Evolutionary conservation across 1,140 invertebrate genomes (phyloP), one percentile per base, ranked within the genome.

Genomic region (Zelostemma sp.): DNA sequence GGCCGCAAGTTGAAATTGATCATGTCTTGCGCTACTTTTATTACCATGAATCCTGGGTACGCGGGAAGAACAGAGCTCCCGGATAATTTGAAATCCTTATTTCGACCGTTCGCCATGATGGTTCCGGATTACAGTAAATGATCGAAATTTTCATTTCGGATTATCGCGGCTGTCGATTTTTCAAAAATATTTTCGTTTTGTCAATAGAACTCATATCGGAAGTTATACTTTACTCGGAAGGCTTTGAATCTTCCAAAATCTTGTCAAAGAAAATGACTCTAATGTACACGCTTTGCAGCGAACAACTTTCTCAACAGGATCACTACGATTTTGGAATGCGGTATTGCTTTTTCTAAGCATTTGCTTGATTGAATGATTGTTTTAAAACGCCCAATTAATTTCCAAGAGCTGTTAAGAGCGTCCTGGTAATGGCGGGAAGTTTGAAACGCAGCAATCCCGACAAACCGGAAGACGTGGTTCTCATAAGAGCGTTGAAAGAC

Each of bases 21-120:
- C 83, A 93, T 93, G n/a, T 92, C 93, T 1, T 98, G 96, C 80
- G 93, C 95, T 1, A 92, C 97, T 3, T 98, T 98, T 74, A 97
- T 98, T 57, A 98, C 96, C 4, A 97, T 98, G 96, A 97, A 97
- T 87, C 95, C 95, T 6, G 93, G 95, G 53, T 97, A 98, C 81
- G 95, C 95, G 14, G 95, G 95, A 1, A 87, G 95, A 66, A 93
- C 93, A 0, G 95, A 97, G 80, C 84, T 97, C 16, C 96, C 96
- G 0, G 95, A 98, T 82, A 98, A 98, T 87, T 86, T 97, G n/a
- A 97, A 97, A 86, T 95, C 95, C 0, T 81, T 98, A 3, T 98
- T 98, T 88, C 89, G 97, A 65, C 93, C 96, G 1, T 96, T 99
- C 9, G 96, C 96, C 16, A 99, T 99, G 97, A 98, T 98, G 96